Evolutionary conservation across 2,888 invertebrate species (phyloP).

Genomic region (Mythimna impura): DNA sequence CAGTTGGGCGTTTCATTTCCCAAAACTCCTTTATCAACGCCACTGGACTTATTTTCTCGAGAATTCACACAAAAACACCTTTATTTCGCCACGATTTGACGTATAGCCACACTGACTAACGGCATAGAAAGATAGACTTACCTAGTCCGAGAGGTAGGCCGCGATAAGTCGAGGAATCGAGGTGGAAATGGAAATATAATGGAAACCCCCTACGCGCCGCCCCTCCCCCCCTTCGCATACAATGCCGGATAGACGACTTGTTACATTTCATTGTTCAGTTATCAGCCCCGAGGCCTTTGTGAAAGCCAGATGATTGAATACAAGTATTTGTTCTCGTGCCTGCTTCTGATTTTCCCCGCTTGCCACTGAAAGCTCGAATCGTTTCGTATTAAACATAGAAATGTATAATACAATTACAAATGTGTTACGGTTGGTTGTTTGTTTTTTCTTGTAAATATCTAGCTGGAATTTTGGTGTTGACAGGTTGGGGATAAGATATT

Average conservation of each 20-base stretch:
- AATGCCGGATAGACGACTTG: conserved; percentile 90
- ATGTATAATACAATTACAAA: conserved; percentile 79
- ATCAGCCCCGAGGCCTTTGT: conserved; percentile 89
- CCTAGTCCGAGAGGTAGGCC: conserved; percentile 88
- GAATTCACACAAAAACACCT: conserved; percentile 71
- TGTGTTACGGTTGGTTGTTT: conserved; percentile 73
- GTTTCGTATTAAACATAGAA: conserved; percentile 79
- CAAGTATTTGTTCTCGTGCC: conserved; percentile 89
- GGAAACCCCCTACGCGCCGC: conserved; percentile 79
- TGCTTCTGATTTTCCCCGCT: conserved; percentile 87
- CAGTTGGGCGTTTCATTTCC: conserved; percentile 6
- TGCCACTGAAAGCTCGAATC: conserved; percentile 85
- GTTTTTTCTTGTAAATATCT: conserved; percentile 57
- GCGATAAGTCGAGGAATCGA: conserved; percentile 89
- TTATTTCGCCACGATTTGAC: conserved; percentile 75
- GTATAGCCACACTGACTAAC: conserved; percentile 84
- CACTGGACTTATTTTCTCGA: conserved; percentile 53
- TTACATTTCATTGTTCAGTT: conserved; percentile 91
- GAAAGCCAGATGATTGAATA: conserved; percentile 89
- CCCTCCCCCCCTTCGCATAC: conserved; percentile 77
- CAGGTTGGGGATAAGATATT: conserved; percentile 16
- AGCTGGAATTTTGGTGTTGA: conserved; percentile 28
- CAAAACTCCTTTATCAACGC: conserved; percentile 44
- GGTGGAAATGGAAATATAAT: conserved; percentile 91
- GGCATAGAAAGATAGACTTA: conserved; percentile 89